Evolutionary conservation across 1,140 invertebrate genomes (phyloP).

Genomic region (Pachyrhynchus sulphureomaculatus): DNA sequence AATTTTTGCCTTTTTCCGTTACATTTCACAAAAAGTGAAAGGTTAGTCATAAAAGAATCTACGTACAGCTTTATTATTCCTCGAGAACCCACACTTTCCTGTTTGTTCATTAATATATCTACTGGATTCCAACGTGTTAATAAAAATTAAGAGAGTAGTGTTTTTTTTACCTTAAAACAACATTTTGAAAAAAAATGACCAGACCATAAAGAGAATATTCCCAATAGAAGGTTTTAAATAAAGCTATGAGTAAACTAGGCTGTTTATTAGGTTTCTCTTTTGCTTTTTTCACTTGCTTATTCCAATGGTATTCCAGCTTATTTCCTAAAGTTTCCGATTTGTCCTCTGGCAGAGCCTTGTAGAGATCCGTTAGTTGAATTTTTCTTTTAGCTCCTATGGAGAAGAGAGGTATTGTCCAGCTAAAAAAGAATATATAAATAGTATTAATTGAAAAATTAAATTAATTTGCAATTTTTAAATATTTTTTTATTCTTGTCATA

Average conservation of each 20-base stretch:
- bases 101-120: too few species aligned
- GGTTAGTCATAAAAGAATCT: too few species aligned
- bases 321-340: slow-evolving; percentile 51
- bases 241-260: slow-evolving; percentile 50
- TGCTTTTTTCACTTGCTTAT: slow-evolving; percentile 47
- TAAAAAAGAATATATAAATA: too few species aligned
- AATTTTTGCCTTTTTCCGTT: too few species aligned
- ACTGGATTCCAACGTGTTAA: too few species aligned
- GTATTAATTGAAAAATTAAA: too few species aligned
- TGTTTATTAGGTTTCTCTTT: slow-evolving; percentile 29
- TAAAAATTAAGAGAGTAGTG: too few species aligned
- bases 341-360: slow-evolving; percentile 36
- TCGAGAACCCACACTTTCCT: too few species aligned
- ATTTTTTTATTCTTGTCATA: too few species aligned
- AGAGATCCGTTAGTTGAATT: slow-evolving; percentile 42
- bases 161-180: slow-evolving; percentile 55
- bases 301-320: slow-evolving; percentile 55
- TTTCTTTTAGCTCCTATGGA: slow-evolving; percentile 37
- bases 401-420: slow-evolving; percentile 45
- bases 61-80: too few species aligned
- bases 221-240: slow-evolving; percentile 51
- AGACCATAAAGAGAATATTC: slow-evolving; percentile 53
- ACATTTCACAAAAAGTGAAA: too few species aligned
- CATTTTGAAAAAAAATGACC: slow-evolving; percentile 48
- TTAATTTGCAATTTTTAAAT: too few species aligned